Base-by-base conservation (phyloP, 2,888 invertebrate species). In the Pollenia angustigena region DNA sequence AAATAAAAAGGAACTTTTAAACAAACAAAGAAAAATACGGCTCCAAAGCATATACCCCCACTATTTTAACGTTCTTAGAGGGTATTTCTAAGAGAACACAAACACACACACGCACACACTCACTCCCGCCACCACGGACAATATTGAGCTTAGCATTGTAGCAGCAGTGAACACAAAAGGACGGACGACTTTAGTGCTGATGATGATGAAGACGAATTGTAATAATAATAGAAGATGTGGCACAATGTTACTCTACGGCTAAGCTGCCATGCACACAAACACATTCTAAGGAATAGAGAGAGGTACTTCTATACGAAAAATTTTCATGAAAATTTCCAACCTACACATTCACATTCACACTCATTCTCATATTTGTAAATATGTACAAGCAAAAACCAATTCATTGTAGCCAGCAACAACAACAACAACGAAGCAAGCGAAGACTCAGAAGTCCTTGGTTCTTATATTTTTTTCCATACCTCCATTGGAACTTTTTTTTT, bases 191-290 rank as follows among this genome's bases (percentile, higher is more conserved):
- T 42, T 58, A 23, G 11, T 11, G 62, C 7, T 62, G 50, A n/a
- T 74, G 71, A 66, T 81, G 85, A 85, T 79, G 85, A 85, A 81
- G 85, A 85, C 78, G 81, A 82, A 82, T 85, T 85, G 81, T 81
- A 79, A 85, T 74, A 81, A 80, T 80, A 79, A 74, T 84, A 75
- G 54, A 71, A 75, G 75, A 85, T 76, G 69, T 71, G 74, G 74
- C 54, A 60, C 16, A 71, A 81, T 64, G 62, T 66, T 78, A 78
- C 76, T 83, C 54, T 76, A 71, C 3, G 68, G 66, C 71, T 81
- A 64, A 80, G 80, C 75, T 81, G 54, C 44, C 58, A 56, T 32
- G 3, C 23, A 32, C 14, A 60, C 1, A 69, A 40, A 52, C 54
- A 54, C 44, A 46, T 11, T 50, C 58, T 58, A 9, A 11, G 52